Conservation (phyloP, 1,140 invertebrate species). For the Lysiphlebus fabarum region DNA sequence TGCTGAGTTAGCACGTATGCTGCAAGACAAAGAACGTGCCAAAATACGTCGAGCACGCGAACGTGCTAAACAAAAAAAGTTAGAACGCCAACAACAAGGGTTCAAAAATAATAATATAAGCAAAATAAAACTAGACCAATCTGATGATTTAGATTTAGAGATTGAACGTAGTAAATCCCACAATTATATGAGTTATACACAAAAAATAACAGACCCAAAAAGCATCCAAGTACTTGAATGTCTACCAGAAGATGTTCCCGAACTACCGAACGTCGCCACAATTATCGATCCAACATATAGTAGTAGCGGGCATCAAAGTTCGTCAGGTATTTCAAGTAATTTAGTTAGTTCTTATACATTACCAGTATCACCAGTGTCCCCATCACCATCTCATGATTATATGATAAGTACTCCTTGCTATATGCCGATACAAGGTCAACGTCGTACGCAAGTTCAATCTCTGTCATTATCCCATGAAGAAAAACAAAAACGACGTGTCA, state of each 20-base stretch:
- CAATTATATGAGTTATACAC: too few relatives aligned
- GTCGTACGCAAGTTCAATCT: conserved; percentile 55
- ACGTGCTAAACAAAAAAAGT: conserved; percentile 64
- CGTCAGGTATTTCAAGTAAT: conserved; percentile 45
- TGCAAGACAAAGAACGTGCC: conserved; percentile 81
- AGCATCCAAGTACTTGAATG: conserved; percentile 49
- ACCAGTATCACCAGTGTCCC: conserved; percentile 43
- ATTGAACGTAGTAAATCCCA: conserved; percentile 9
- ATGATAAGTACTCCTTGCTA: conserved; percentile 65
- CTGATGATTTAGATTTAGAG: conserved; percentile 47
- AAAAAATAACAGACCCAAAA: conserved; percentile 44
- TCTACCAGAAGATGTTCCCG: conserved; percentile 33
- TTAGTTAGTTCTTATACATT: conserved; percentile 42
- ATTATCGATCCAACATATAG: conserved; percentile 55
- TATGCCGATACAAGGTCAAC: conserved; percentile 76
- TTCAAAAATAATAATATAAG: conserved; percentile 53
- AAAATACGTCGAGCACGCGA: conserved; percentile 67
- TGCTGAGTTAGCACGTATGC: conserved; percentile 80
- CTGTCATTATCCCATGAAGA: conserved; percentile 54
- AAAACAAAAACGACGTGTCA: conserved; percentile 52
- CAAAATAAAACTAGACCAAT: conserved; percentile 43
- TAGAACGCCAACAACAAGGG: conserved; percentile 58
- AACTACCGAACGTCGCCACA: conserved; percentile 47
- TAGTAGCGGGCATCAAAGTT: conserved; percentile 34
- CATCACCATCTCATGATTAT: conserved; percentile 42